These are phyloP conservation scores for Rutpela maculata DNA, from an alignment of 2,888 invertebrate genomes.

Conservation along the genomic window DNA sequence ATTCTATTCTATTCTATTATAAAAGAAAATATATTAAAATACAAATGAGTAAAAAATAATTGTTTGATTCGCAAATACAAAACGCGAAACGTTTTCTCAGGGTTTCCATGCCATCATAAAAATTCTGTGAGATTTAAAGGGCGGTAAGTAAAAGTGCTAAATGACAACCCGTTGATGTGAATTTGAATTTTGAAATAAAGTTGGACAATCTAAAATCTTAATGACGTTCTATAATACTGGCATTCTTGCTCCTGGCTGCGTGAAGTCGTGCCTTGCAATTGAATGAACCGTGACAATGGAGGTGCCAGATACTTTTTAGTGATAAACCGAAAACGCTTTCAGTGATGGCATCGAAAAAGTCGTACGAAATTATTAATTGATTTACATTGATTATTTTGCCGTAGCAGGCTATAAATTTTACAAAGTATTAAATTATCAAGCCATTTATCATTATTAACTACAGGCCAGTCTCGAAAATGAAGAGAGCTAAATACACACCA, in stretches of 20 bases:
- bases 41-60: too few species aligned
- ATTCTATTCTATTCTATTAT: too few species aligned
- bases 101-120: background rate
- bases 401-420: constrained; percentile 32
- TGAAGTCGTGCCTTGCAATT: constrained; percentile 57
- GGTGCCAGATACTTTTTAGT: constrained; percentile 55
- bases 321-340: constrained; percentile 50
- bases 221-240: constrained; percentile 56
- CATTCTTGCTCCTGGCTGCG: constrained; percentile 54
- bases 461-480: background rate
- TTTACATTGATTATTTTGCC: constrained; percentile 43
- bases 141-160: constrained; percentile 1
- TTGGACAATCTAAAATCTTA: constrained; percentile 53
- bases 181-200: constrained; percentile 43
- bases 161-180: constrained; percentile 39
- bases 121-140: background rate
- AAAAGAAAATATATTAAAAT: too few species aligned
- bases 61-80: background rate
- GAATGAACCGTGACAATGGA: constrained; percentile 59
- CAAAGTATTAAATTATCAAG: constrained; percentile 39
- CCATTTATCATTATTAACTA: constrained; percentile 20
- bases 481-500: constrained; percentile 12
- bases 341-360: constrained; percentile 35
- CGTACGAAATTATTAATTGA: constrained; percentile 37
- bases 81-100: background rate